Evolutionary conservation across 1,140 invertebrate genomes (phyloP).

Genomic region (Rhopalosiphum maidis): DNA sequence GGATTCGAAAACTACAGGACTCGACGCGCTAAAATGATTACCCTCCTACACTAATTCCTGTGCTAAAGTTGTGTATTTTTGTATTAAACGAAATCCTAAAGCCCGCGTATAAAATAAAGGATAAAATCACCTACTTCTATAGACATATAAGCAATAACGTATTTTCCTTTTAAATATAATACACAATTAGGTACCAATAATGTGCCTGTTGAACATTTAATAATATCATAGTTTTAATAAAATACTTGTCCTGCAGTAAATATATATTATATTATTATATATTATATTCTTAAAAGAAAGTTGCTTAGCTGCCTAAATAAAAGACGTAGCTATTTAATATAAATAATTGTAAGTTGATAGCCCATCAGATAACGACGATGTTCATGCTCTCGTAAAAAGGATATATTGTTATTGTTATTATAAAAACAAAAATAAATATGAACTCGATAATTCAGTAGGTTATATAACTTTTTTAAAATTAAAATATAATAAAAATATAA

Average conservation of each 20-base stretch:
- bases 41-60: not conserved
- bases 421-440: not conserved
- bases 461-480: not conserved
- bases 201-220: not conserved
- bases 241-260: no score
- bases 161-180: not conserved
- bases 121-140: not conserved
- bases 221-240: not conserved
- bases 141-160: not conserved
- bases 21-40: constrained; percentile 23
- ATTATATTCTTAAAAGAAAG: not conserved
- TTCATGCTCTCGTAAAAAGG: no score
- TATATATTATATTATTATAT: not conserved
- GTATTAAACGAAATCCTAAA: not conserved
- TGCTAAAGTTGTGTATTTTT: not conserved
- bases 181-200: not conserved
- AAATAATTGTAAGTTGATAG: not conserved
- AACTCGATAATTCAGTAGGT: not conserved
- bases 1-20: constrained; percentile 44
- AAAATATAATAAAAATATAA: not conserved
- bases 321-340: not conserved
- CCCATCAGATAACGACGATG: not conserved
- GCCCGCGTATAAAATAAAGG: not conserved
- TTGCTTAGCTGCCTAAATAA: not conserved
- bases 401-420: not conserved